These are phyloP conservation scores for Elysia crispata DNA, from an alignment of 2,888 invertebrate genomes.

Conservation along the genomic window DNA sequence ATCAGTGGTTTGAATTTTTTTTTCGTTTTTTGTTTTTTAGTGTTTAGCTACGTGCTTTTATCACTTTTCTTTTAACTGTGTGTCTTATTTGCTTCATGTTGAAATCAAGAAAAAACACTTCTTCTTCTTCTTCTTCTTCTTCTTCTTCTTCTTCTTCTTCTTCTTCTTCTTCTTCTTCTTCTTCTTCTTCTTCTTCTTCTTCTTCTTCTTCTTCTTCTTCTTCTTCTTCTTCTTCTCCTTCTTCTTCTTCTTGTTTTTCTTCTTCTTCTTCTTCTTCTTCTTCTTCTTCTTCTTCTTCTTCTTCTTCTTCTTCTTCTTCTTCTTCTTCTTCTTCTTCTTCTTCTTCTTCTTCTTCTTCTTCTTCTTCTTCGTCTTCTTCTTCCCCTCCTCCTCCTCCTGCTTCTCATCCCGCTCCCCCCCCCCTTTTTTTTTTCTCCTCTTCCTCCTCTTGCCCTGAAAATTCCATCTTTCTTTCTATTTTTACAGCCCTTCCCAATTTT, in stretches of 20 bases:
- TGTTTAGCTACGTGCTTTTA: background rate
- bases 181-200: background rate
- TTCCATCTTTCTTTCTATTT: no score
- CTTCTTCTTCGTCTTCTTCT: background rate
- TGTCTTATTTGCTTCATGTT: background rate
- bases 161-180: background rate
- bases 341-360: no score
- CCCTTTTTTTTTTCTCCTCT: background rate
- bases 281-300: no score
- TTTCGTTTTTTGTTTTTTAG: no score
- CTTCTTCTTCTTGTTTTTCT: no score
- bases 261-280: background rate
- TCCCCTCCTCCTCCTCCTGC: background rate
- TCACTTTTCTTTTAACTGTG: background rate
- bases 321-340: no score
- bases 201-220: background rate
- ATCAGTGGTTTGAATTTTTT: background rate
- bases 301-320: no score
- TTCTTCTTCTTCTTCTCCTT: background rate
- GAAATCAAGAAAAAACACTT: background rate
- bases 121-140: no score
- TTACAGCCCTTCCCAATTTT: no score
- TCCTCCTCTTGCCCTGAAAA: no score
- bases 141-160: conserved; percentile 13
- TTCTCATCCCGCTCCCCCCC: background rate